Percentiles rank a stretch among this genome's conserved stretches.
These are phyloP conservation scores for Acridotheres tristis DNA, from an alignment of 2,797 vertebrate species.

Conservation along the genomic window DNA sequence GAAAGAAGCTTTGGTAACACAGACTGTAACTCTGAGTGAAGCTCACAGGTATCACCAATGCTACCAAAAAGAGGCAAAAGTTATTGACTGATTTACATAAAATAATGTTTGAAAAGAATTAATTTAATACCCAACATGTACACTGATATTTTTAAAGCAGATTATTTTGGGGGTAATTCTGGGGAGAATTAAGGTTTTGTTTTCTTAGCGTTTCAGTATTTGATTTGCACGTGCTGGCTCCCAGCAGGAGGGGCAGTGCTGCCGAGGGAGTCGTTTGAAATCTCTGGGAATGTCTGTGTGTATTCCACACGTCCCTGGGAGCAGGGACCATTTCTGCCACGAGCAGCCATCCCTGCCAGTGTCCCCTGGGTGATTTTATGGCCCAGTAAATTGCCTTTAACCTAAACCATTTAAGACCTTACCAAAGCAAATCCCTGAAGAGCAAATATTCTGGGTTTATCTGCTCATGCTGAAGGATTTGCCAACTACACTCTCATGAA, in stretches of 20 bases:
- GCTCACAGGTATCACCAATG: neutral
- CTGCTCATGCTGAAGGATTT: neutral
- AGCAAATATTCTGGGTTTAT: neutral
- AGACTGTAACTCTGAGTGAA: neutral
- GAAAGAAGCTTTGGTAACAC: neutral
- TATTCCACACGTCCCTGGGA: neutral
- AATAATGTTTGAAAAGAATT: neutral
- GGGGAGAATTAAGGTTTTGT: neutral
- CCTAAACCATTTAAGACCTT: neutral
- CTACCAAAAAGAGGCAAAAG: neutral
- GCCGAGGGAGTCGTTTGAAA: accelerated
- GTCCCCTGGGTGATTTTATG: neutral
- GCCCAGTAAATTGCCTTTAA: neutral
- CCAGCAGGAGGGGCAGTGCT: neutral
- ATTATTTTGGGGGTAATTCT: neutral
- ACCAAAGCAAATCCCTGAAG: neutral
- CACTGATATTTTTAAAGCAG: neutral
- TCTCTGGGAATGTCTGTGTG: neutral
- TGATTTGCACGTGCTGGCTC: neutral
- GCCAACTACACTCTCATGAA: neutral
- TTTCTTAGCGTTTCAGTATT: neutral
- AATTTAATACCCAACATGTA: neutral
- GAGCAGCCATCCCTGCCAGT: neutral
- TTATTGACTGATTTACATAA: neutral
- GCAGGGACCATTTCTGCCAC: neutral